phyloP scores from a whole-genome alignment of 1,140 invertebrate species.

The Orius insidiosus region DNA sequence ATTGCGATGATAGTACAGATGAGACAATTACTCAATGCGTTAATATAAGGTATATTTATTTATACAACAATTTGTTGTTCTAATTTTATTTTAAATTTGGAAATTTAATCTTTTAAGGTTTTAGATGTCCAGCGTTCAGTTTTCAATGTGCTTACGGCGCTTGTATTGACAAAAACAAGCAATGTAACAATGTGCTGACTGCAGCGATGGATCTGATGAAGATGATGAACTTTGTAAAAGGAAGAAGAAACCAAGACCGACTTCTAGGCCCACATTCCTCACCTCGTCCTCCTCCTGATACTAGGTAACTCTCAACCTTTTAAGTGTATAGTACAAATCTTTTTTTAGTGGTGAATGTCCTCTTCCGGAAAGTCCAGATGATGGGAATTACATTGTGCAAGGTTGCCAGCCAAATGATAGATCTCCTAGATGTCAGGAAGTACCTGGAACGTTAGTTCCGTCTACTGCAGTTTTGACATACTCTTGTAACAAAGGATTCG shows the following conservation, averaged over 20 bases:
- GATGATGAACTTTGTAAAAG: conserved; percentile 9
- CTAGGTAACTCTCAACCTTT: too few relatives aligned
- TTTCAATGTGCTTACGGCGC: conserved; percentile 41
- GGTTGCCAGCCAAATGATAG: background rate
- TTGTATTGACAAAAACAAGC: conserved; percentile 33
- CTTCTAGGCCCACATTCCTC: too few relatives aligned
- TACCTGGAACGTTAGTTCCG: conserved; percentile 4
- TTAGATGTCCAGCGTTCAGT: conserved; percentile 27
- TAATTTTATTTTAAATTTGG: background rate
- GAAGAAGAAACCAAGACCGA: background rate
- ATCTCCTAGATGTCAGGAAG: background rate
- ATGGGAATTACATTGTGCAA: conserved; percentile 5
- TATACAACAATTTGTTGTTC: background rate
- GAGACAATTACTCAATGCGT: conserved; percentile 17
- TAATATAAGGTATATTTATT: conserved; percentile 9
- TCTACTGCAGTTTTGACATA: background rate
- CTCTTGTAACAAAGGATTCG: conserved; percentile 5
- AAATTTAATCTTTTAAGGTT: conserved; percentile 15
- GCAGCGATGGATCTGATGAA: conserved; percentile 45
- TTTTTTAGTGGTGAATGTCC: conserved; percentile 3
- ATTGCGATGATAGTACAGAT: conserved; percentile 20
- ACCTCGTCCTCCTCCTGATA: too few relatives aligned
- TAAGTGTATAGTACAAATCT: too few relatives aligned
- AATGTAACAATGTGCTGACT: conserved; percentile 42
- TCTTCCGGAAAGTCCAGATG: conserved; percentile 3